Percentiles rank a stretch among this genome's conserved stretches.
phyloP scores from a whole-genome alignment of 2,113 vertebrate species.

The Muntiacus reevesi region DNA sequence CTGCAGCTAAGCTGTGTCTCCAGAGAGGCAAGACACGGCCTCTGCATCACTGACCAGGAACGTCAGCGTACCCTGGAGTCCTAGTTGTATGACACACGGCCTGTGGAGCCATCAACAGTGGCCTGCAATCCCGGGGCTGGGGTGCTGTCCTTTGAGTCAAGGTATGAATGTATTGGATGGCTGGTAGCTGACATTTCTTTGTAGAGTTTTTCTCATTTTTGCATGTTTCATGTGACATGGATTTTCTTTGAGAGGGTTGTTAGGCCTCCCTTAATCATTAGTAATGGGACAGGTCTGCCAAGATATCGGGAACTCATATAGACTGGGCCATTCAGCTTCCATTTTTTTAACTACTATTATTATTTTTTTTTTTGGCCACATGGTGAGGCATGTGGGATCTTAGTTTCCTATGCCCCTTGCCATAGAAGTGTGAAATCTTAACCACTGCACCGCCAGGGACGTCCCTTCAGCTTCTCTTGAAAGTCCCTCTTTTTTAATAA shows the following conservation, averaged over 20 bases:
- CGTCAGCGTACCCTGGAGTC: not conserved
- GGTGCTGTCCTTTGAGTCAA: not conserved
- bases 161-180: not conserved
- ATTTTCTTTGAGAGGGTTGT: not conserved
- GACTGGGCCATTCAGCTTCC: not conserved
- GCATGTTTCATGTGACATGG: not conserved
- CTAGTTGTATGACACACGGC: accelerated
- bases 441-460: not conserved
- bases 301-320: not conserved
- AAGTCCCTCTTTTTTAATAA: not conserved
- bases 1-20: not conserved
- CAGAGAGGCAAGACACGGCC: not conserved
- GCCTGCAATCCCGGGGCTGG: not conserved
- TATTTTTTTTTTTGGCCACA: not conserved
- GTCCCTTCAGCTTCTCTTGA: not conserved
- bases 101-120: not conserved
- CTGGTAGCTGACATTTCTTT: not conserved
- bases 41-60: not conserved
- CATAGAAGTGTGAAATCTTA: not conserved
- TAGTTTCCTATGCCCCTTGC: not conserved
- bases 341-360: not conserved
- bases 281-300: not conserved
- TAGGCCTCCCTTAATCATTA: not conserved
- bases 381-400: not conserved
- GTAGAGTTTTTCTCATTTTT: not conserved